phyloP scores from a whole-genome alignment of 1,140 invertebrate species.

The Laodelphax striatellus region DNA sequence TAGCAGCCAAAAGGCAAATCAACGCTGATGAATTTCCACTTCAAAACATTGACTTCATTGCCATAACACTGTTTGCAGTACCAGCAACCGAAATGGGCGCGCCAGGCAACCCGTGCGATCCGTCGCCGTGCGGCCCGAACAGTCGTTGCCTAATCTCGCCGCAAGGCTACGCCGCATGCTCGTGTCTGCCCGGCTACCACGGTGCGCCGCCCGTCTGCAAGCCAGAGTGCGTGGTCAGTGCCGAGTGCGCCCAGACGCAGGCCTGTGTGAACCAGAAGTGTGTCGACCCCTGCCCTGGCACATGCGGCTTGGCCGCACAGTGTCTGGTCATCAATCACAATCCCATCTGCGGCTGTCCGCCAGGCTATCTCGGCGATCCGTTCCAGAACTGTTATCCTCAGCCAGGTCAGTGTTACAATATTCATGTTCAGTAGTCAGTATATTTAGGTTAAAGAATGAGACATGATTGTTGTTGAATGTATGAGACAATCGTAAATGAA shows the following conservation, averaged over 20 bases:
- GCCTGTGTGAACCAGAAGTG: constrained; percentile 70
- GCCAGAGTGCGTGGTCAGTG: constrained; percentile 67
- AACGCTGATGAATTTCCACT: too few species aligned
- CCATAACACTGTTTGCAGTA: constrained; percentile 7
- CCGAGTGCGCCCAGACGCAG: constrained; percentile 62
- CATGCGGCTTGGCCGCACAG: constrained; percentile 58
- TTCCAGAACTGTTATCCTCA: constrained; percentile 54
- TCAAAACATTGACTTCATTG: too few species aligned
- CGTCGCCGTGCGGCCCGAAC: constrained; percentile 68
- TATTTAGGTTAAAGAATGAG: too few species aligned
- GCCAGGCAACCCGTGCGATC: constrained; percentile 34
- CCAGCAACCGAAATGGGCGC: constrained; percentile 16
- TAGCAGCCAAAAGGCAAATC: too few species aligned
- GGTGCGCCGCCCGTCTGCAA: constrained; percentile 68
- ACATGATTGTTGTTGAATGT: too few species aligned
- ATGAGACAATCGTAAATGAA: too few species aligned
- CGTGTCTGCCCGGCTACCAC: constrained; percentile 63
- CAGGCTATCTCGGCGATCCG: constrained; percentile 65
- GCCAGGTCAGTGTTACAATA: constrained; percentile 24
- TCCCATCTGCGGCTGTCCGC: constrained; percentile 65
- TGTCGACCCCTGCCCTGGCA: constrained; percentile 61
- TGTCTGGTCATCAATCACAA: constrained; percentile 72
- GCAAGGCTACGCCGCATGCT: constrained; percentile 62
- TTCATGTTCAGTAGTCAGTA: too few species aligned
- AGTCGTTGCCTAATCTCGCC: constrained; percentile 58